These are phyloP conservation scores for Canis aureus DNA, from an alignment of 2,113 vertebrate genomes.

Conservation along the genomic window DNA sequence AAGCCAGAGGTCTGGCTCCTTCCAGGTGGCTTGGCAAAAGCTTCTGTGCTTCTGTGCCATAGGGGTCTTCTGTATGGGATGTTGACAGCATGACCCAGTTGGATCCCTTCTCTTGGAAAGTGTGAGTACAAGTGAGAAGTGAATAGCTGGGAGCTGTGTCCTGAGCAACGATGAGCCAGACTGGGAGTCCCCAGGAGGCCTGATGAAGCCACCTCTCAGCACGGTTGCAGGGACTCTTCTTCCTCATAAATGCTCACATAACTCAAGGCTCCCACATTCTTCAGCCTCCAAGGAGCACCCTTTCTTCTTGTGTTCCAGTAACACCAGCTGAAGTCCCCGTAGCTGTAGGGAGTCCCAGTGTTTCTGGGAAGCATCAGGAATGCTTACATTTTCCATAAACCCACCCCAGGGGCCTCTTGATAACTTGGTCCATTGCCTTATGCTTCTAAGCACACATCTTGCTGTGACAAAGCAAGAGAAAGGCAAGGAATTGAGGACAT, in stretches of 20 bases:
- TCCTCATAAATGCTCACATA: not conserved
- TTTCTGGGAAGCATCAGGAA: not conserved
- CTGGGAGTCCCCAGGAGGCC: not conserved
- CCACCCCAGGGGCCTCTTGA: not conserved
- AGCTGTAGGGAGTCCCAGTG: not conserved
- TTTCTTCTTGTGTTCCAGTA: not conserved
- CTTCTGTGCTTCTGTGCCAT: not conserved
- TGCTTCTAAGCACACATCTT: not conserved
- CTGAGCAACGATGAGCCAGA: rapidly evolving
- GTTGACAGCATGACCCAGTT: rapidly evolving
- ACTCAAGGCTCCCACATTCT: not conserved
- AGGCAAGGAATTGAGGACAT: not conserved
- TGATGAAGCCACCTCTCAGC: too few species aligned
- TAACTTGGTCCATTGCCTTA: not conserved
- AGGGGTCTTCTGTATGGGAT: not conserved
- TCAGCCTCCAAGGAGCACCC: not conserved
- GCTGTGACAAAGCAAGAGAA: not conserved
- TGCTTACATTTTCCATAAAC: not conserved
- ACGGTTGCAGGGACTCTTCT: not conserved
- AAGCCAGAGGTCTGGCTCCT: not conserved
- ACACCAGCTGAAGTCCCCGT: too few species aligned
- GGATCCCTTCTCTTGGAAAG: not conserved
- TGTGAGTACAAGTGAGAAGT: not conserved
- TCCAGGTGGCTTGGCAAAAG: not conserved
- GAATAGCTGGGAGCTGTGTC: too few species aligned